These are phyloP conservation scores for Panagrolaimus sp. DNA, from an alignment of 1,140 invertebrate genomes.

Conservation along the genomic window DNA sequence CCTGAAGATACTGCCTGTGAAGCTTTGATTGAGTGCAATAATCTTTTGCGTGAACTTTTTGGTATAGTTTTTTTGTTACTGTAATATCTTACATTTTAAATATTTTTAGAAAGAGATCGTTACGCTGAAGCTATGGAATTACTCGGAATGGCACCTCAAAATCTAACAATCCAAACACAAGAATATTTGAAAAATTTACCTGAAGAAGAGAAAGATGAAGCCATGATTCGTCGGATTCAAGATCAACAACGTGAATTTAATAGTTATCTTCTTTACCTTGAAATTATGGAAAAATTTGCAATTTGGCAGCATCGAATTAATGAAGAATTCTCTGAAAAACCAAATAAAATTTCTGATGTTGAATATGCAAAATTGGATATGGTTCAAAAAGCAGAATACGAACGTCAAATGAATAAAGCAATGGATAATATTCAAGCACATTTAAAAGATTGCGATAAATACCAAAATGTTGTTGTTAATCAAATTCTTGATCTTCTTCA, in stretches of 20 bases:
- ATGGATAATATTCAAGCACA: background rate
- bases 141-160: background rate
- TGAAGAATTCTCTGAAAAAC: background rate
- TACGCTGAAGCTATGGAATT: conserved; percentile 1
- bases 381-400: background rate
- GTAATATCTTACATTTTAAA: no score
- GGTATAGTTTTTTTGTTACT: background rate
- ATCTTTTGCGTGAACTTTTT: background rate
- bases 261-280: background rate
- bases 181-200: background rate
- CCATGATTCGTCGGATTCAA: background rate
- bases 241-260: conserved; percentile 3
- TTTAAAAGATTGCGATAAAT: background rate
- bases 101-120: background rate
- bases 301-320: background rate
- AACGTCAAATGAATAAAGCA: background rate
- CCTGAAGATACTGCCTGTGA: background rate
- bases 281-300: conserved; percentile 8
- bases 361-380: background rate
- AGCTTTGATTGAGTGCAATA: background rate
- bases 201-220: background rate
- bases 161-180: background rate
- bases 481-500: background rate
- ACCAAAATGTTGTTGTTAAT: background rate
- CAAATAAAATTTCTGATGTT: background rate